Evolutionary conservation across 2,888 invertebrate genomes (phyloP), one percentile per base, ranked within the genome.

Genomic region (Amiota minor): DNA sequence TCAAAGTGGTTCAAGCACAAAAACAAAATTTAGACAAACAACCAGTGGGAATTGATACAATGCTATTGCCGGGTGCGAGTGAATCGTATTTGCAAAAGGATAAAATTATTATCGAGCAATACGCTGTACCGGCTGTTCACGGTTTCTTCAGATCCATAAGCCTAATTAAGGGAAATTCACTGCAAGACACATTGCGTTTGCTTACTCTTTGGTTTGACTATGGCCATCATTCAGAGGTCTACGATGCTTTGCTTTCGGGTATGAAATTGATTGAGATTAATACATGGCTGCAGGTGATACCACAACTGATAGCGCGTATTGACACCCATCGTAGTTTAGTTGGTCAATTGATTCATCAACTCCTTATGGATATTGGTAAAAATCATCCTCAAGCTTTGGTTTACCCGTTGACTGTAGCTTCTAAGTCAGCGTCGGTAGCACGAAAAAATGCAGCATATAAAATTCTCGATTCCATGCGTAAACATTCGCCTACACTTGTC

Each of bases 261-360:
- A 95, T 99, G 79, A 93, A 96, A 80, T 93, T 95, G 1, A 98
- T 99, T 56, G 97, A 98, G 87, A 97, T 99, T 76, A 98, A 98
- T 86, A 99, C 98, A 3, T 99, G 99, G 99, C 92, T 99, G 11
- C 99, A 99, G 92, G 98, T 99, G 0, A 98, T 99, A 80, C 99
- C 99, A 0, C 99, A 99, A 89, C 91, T 99, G 47, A 99, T 99
- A 79, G 99, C 99, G 0, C 93, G 99, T 71, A 98, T 99, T 76
- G 99, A 99, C 87, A 98, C 98, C 0, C 96, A 83, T 59, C 92
- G 97, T 50, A 94, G 94, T 71, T 90, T 97, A 71, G 98, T 99
- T 0, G 96, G 96, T 0, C 94, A 96, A 76, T 91, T 98, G 61
- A 98, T 99, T 75, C 97, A 98, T 88, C 95, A 97, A 84, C 91